Evolutionary conservation across 2,888 invertebrate genomes (phyloP), one percentile per base, ranked within the genome.

Genomic region (Blomia tropicalis): DNA sequence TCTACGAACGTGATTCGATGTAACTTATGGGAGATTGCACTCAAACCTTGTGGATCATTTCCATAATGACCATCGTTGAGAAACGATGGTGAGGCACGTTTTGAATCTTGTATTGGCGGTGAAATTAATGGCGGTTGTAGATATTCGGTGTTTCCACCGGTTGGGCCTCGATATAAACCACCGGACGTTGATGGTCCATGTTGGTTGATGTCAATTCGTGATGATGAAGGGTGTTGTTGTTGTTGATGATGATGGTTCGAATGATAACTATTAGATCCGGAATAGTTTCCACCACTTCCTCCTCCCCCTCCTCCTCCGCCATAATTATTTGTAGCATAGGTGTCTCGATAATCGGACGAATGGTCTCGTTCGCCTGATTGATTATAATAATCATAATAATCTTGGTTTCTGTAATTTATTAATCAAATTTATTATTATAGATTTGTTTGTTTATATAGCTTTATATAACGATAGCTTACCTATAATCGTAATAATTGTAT

Each of bases 1-100:
- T 65, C 65, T 17, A 65, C 59, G 44, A 65, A 65, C 22, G 64
- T 65, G 14, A 65, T 63, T 23, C 65, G 51, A 43, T 60, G 56
- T 14, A 56, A 43, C n/a, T 59, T 41, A 31, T 56, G 56, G 11
- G 56, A 23, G 23, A 56, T 27, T n/a, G 56, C 29, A 36, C 56
- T 25, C 11, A 56, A 30, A 25, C 29, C 29, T 19, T 56, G 56
- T 19, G 25, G 36, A 31, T 56, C 56, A 31, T 56, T 56, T 14
- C 56, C n/a, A 36, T 56, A 56, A 31, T 30, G 11, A 2, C 17
- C 14, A 31, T 56, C 56, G 29, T 29, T 31, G 29, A 4, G 11
- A 29, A 7, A 7, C 19, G 29, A 32, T 19, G 56, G 56, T 56
- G 56, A 56, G 25, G 56, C 3, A 32, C 56, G 56, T 56, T 56